A percentile compares a stretch with the other conserved stretches of the same genome.
Conservation (phyloP, 2,888 invertebrate genomes). For the Malthinus flaveolus region DNA sequence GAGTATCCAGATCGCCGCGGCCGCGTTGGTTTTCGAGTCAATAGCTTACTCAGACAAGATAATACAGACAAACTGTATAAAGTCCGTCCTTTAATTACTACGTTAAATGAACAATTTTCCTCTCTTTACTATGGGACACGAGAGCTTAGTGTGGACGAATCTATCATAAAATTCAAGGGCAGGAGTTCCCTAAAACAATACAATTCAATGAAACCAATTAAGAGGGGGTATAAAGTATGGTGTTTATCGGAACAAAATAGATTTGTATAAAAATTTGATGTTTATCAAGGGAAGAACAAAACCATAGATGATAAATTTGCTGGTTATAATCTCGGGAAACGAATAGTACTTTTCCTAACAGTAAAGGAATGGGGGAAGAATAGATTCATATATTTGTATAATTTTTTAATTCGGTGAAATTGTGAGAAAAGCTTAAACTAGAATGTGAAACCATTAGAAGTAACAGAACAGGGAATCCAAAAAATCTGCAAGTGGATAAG, state of each 20-base stretch:
- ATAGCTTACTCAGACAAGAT: too few species aligned
- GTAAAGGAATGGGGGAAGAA: background rate
- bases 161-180: constrained; percentile 8
- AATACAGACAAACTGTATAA: constrained; percentile 1
- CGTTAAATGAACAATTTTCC: background rate
- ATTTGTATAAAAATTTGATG: background rate
- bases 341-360: background rate
- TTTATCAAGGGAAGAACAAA: background rate
- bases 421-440: background rate
- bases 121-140: background rate
- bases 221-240: constrained; percentile 4
- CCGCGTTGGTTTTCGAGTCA: too few species aligned
- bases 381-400: too few species aligned
- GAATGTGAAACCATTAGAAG: background rate
- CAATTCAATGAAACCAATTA: constrained; percentile 10
- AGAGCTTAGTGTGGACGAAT: background rate
- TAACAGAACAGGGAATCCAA: constrained; percentile 1
- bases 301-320: background rate
- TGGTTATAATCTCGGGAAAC: background rate
- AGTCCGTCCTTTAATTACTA: background rate
- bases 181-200: constrained; percentile 3
- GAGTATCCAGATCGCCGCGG: too few species aligned
- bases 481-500: background rate
- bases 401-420: background rate
- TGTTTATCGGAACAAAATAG: background rate